Conservation (phyloP, 2,797 vertebrate species). For the Gymnothorax javanicus region DNA sequence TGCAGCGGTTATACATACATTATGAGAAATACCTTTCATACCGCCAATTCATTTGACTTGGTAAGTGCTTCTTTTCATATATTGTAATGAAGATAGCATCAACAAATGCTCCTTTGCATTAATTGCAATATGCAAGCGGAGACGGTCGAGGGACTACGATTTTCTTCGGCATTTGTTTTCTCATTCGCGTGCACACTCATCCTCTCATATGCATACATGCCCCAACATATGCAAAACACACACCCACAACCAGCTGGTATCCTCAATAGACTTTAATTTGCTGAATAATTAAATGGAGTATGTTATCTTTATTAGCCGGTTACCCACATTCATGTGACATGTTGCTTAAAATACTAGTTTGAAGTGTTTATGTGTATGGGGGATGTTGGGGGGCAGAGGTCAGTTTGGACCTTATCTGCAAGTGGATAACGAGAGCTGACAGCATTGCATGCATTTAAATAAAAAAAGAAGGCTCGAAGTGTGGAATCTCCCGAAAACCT, state of each 20-base stretch:
- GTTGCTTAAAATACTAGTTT: background rate
- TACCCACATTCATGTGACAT: background rate
- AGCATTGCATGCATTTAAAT: conserved; percentile 38
- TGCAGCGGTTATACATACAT: background rate
- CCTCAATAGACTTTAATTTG: background rate
- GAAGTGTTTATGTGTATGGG: background rate
- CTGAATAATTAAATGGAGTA: background rate
- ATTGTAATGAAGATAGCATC: background rate
- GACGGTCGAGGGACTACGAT: background rate
- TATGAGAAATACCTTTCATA: background rate
- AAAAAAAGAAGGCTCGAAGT: conserved; percentile 17
- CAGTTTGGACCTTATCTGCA: background rate
- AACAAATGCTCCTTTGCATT: background rate
- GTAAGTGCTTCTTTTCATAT: background rate
- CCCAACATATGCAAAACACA: too few species aligned
- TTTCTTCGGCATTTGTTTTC: background rate
- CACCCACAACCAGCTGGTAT: background rate
- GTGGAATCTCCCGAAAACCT: conserved; percentile 23
- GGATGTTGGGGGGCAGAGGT: background rate
- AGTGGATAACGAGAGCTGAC: conserved; percentile 20
- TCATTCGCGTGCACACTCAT: background rate
- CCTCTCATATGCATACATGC: background rate
- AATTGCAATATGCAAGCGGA: background rate
- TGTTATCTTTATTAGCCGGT: background rate
- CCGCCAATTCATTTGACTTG: background rate